Conservation (phyloP, 2,888 invertebrate genomes). For the Antitype chi region DNA sequence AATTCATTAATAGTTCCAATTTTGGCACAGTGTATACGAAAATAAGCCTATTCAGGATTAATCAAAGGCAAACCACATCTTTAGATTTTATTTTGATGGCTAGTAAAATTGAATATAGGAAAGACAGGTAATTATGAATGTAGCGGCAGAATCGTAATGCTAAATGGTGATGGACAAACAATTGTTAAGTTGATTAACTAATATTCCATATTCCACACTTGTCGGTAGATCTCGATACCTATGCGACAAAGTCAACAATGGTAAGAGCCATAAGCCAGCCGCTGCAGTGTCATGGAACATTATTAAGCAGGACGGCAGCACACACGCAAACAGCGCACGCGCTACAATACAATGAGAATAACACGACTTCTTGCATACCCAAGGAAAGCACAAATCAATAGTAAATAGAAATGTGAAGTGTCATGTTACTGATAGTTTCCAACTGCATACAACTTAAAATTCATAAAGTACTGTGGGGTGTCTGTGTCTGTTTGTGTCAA, state of each 20-base stretch:
- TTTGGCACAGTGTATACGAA: background rate
- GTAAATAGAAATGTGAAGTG: background rate
- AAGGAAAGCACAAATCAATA: too few relatives aligned
- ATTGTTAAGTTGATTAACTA: too few relatives aligned
- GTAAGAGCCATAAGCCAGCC: background rate
- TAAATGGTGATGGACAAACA: background rate
- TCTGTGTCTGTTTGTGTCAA: too few relatives aligned
- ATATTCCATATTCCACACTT: background rate
- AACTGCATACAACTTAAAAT: background rate
- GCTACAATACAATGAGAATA: background rate
- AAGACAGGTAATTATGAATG: background rate
- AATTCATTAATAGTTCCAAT: background rate
- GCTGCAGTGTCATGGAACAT: constrained; percentile 51
- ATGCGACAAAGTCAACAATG: background rate
- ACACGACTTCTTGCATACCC: background rate
- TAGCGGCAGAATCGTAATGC: background rate
- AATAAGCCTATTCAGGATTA: background rate
- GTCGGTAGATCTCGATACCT: background rate
- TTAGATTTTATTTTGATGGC: background rate
- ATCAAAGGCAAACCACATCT: background rate
- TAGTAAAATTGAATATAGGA: background rate
- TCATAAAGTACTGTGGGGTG: background rate
- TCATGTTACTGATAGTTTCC: background rate
- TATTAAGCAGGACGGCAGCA: constrained; percentile 36
- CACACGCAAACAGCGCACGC: constrained; percentile 23